These are phyloP conservation scores for Acanthochromis polyacanthus DNA, from an alignment of 2,113 vertebrate species.

Conservation along the genomic window DNA sequence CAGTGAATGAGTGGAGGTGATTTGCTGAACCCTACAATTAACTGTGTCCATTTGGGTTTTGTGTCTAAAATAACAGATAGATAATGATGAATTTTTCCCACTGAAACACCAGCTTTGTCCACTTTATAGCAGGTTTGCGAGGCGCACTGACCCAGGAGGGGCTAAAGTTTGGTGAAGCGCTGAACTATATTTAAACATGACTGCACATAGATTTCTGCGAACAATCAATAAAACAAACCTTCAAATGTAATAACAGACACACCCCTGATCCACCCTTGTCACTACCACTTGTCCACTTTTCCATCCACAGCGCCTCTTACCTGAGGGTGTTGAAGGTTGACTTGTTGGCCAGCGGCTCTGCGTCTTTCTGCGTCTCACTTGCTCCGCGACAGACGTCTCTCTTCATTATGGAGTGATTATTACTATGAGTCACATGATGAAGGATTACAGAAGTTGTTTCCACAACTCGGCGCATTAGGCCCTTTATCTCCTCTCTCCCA, in stretches of 20 bases:
- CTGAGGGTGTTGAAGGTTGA: constrained; percentile 7
- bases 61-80: constrained; percentile 20
- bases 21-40: constrained; percentile 63
- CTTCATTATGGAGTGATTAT: constrained; percentile 76
- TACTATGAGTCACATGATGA: constrained; percentile 79
- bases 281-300: background rate
- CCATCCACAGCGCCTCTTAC: constrained; percentile 50
- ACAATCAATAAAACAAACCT: no score
- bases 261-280: background rate
- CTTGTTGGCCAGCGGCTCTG: background rate
- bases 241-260: no score
- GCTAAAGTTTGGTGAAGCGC: background rate
- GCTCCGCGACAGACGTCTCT: background rate
- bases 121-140: constrained; percentile 12
- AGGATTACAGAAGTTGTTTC: constrained; percentile 76
- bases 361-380: constrained; percentile 21
- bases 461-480: constrained; percentile 60
- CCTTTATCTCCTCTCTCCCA: constrained; percentile 38
- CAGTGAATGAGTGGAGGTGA: constrained; percentile 23
- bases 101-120: constrained; percentile 3
- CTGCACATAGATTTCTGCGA: no score
- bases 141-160: background rate
- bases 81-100: constrained; percentile 20
- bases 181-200: no score
- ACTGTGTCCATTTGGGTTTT: constrained; percentile 10